Evolutionary conservation across 2,888 invertebrate species (phyloP).

Genomic region (Fragum whitleyi): DNA sequence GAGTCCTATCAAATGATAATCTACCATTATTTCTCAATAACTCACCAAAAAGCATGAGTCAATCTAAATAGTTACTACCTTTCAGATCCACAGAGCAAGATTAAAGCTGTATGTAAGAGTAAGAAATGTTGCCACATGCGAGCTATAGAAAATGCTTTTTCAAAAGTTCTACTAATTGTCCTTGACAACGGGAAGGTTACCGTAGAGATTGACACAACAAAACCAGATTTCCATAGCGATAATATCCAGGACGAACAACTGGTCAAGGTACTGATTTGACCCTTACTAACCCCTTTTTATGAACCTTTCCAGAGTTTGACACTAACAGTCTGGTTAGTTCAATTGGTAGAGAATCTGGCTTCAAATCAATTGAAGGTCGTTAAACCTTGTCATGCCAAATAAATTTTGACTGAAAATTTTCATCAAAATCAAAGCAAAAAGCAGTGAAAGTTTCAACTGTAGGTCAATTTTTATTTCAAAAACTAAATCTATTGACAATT

Average conservation of each 20-base stretch:
- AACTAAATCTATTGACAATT: too few relatives aligned
- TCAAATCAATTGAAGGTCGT: not conserved
- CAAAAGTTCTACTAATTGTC: conserved; percentile 75
- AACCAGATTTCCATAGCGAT: conserved; percentile 63
- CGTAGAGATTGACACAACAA: conserved; percentile 78
- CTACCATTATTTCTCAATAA: too few relatives aligned
- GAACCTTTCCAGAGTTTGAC: too few relatives aligned
- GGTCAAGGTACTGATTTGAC: conserved; percentile 46
- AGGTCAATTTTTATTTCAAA: too few relatives aligned
- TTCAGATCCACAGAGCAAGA: conserved; percentile 74
- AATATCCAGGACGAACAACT: conserved; percentile 57
- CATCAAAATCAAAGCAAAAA: too few relatives aligned
- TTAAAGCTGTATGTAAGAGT: conserved; percentile 73
- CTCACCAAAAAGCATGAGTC: too few relatives aligned
- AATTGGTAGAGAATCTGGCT: not conserved
- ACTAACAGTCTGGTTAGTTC: too few relatives aligned
- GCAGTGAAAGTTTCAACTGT: too few relatives aligned
- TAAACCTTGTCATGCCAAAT: too few relatives aligned
- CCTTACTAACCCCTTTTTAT: not conserved
- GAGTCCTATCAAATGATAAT: too few relatives aligned
- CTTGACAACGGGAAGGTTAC: conserved; percentile 77
- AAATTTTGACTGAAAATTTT: too few relatives aligned
- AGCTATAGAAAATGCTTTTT: conserved; percentile 80
- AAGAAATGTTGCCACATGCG: conserved; percentile 77
- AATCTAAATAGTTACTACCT: too few relatives aligned